A percentile compares a stretch with the other conserved stretches of the same genome.
phyloP scores from a whole-genome alignment of 2,888 invertebrate genomes.

The Opisthograptis luteolata region DNA sequence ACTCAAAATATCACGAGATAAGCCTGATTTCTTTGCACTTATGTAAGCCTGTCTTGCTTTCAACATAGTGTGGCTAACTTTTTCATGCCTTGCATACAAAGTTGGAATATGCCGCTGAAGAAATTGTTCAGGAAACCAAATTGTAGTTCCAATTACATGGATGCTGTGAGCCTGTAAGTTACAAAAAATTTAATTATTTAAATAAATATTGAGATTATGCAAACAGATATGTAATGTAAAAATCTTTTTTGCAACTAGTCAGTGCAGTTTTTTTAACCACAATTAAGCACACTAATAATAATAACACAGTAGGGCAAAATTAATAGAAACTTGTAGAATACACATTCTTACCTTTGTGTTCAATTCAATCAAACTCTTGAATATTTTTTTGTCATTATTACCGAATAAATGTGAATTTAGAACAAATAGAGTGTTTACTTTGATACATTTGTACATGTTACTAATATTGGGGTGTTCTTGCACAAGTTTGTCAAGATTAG shows the following conservation, averaged over 20 bases:
- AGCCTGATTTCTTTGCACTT: constrained; percentile 80
- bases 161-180: constrained; percentile 89
- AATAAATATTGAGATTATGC: neutral
- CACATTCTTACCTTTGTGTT: constrained; percentile 92
- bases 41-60: constrained; percentile 84
- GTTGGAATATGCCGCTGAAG: constrained; percentile 86
- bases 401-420: constrained; percentile 90
- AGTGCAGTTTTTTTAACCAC: no score
- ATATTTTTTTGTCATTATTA: constrained; percentile 89
- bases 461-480: constrained; percentile 79
- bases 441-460: constrained; percentile 85
- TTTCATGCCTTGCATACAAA: constrained; percentile 79
- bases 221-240: constrained; percentile 11
- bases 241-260: no score
- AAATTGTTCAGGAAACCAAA: constrained; percentile 95
- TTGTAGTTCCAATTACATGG: constrained; percentile 89
- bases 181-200: no score
- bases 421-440: constrained; percentile 88
- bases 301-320: no score
- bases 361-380: constrained; percentile 89
- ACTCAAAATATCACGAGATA: constrained; percentile 86
- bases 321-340: no score
- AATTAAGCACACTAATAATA: no score
- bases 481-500: constrained; percentile 84
- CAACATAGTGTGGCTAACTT: constrained; percentile 69